These are phyloP conservation scores for Amblyopsis hoosieri DNA, from an alignment of 2,797 vertebrate species.

Conservation along the genomic window DNA sequence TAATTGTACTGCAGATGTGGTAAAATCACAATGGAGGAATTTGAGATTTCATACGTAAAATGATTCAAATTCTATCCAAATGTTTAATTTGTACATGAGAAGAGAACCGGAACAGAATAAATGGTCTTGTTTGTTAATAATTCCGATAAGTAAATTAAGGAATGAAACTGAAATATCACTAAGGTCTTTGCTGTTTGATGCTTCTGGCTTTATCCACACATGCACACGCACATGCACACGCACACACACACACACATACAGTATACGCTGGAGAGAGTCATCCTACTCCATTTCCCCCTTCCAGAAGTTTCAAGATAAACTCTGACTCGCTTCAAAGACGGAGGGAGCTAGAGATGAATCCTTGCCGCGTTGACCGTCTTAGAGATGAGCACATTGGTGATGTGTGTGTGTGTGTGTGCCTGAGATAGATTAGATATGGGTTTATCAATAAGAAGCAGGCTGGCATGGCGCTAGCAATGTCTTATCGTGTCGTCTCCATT, in stretches of 20 bases:
- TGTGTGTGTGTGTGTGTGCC: slow-evolving; percentile 48
- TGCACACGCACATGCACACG: slow-evolving; percentile 17
- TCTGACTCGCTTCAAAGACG: slow-evolving; percentile 59
- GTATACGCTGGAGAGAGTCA: slow-evolving; percentile 25
- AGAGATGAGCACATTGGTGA: slow-evolving; percentile 73
- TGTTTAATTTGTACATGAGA: background rate
- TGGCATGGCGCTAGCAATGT: slow-evolving; percentile 71
- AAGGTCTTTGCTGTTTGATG: slow-evolving; percentile 25
- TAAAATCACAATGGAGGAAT: background rate
- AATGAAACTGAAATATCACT: background rate
- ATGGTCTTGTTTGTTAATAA: slow-evolving; percentile 8
- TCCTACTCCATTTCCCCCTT: slow-evolving; percentile 53
- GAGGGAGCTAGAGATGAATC: slow-evolving; percentile 76
- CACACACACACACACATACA: slow-evolving; percentile 11
- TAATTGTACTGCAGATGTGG: too few relatives aligned
- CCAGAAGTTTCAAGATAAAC: slow-evolving; percentile 75
- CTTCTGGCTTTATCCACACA: slow-evolving; percentile 7
- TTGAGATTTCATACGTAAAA: slow-evolving; percentile 13
- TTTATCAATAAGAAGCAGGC: slow-evolving; percentile 84
- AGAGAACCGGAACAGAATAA: background rate
- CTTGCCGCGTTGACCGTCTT: slow-evolving; percentile 75
- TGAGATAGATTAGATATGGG: slow-evolving; percentile 81
- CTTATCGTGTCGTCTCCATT: slow-evolving; percentile 80
- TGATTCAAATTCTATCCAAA: background rate
- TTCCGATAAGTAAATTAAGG: slow-evolving; percentile 23